phyloP scores from a whole-genome alignment of 2,113 vertebrate species.

The Archocentrus centrarchus region DNA sequence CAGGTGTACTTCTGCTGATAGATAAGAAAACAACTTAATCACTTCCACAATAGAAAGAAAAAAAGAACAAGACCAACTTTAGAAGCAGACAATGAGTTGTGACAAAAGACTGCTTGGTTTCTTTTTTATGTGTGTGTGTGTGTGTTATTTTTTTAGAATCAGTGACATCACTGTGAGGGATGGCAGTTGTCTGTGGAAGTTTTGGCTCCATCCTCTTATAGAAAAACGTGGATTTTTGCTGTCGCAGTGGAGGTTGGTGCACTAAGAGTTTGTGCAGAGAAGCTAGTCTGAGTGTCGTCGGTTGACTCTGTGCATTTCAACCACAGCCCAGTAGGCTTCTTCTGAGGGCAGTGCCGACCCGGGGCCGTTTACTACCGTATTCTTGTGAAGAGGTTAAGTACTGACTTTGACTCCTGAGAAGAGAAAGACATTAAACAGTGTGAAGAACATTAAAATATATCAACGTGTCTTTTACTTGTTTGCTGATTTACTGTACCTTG shows the following conservation, averaged over 20 bases:
- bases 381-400: constrained; percentile 86
- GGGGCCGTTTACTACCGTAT: constrained; percentile 77
- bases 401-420: constrained; percentile 85
- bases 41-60: constrained; percentile 74
- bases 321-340: background rate
- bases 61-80: constrained; percentile 44
- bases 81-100: constrained; percentile 55
- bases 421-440: background rate
- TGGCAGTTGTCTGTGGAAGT: constrained; percentile 38
- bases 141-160: background rate
- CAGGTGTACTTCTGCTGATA: constrained; percentile 63
- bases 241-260: constrained; percentile 14
- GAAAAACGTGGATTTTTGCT: constrained; percentile 19
- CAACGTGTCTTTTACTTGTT: background rate
- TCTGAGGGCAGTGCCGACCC: constrained; percentile 20
- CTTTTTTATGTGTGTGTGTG: background rate
- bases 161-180: constrained; percentile 47
- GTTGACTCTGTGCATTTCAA: constrained; percentile 18
- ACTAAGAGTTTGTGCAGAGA: background rate
- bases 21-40: constrained; percentile 66
- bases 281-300: background rate
- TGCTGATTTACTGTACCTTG: constrained; percentile 70
- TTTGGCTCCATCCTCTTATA: constrained; percentile 19
- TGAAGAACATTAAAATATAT: background rate
- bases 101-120: constrained; percentile 24